A percentile compares a stretch with the other conserved stretches of the same genome.
phyloP scores from a whole-genome alignment of 2,797 vertebrate genomes.

The Enteromius thamalakanensis region DNA sequence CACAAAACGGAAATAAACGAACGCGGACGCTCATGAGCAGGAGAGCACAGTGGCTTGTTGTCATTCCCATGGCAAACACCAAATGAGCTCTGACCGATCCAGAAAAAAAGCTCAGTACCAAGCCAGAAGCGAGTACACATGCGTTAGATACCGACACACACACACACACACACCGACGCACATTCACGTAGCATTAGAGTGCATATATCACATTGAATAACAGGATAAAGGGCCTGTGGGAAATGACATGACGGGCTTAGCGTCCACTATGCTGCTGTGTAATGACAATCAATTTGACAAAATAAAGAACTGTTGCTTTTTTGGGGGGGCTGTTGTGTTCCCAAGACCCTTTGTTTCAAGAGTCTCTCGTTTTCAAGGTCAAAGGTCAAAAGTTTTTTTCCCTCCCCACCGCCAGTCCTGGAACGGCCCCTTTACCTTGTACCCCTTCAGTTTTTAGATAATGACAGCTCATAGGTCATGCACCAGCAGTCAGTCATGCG shows the following conservation, averaged over 20 bases:
- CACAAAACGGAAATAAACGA: conserved; percentile 57
- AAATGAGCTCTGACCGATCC: conserved; percentile 69
- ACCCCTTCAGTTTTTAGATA: conserved; percentile 79
- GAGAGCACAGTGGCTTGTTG: conserved; percentile 61
- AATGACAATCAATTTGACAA: conserved; percentile 65
- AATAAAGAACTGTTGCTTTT: conserved; percentile 59
- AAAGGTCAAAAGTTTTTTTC: conserved; percentile 63
- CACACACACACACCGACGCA: conserved; percentile 63
- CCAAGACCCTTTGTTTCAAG: conserved; percentile 61
- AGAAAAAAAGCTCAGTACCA: conserved; percentile 66
- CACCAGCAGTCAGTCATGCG: conserved; percentile 92
- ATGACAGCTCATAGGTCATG: conserved; percentile 91
- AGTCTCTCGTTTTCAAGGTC: conserved; percentile 42
- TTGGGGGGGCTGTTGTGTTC: conserved; percentile 67
- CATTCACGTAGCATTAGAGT: conserved; percentile 77
- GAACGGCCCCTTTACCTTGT: conserved; percentile 65
- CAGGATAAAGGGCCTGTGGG: conserved; percentile 66
- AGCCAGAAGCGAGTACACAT: conserved; percentile 76
- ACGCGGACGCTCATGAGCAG: conserved; percentile 57
- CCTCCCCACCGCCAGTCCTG: conserved; percentile 48
- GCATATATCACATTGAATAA: conserved; percentile 79
- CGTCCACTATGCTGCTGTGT: conserved; percentile 61
- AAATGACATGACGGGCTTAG: conserved; percentile 69
- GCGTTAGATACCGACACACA: conserved; percentile 70
- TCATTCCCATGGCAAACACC: conserved; percentile 72